Evolutionary conservation across 1,140 invertebrate genomes (phyloP).

Genomic region (Leguminivora glycinivorella): DNA sequence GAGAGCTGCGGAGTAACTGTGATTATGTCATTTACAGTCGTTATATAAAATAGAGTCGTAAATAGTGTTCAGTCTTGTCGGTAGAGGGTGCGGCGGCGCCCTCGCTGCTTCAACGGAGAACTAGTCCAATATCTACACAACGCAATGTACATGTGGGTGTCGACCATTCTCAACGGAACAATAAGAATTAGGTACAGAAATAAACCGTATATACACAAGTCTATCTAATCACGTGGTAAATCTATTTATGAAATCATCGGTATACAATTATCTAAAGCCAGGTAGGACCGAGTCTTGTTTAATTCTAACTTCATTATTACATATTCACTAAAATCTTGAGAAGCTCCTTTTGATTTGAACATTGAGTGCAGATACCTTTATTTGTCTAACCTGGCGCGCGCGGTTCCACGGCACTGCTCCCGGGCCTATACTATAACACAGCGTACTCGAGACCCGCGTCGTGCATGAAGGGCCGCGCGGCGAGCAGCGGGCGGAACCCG

Average conservation of each 20-base stretch:
- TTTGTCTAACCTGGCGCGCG: slow-evolving; percentile 76
- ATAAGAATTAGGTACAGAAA: slow-evolving; percentile 50
- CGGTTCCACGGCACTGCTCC: slow-evolving; percentile 45
- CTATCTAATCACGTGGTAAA: slow-evolving; percentile 50
- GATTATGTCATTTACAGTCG: slow-evolving; percentile 69
- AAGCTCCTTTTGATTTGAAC: slow-evolving; percentile 79
- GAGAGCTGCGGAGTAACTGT: slow-evolving; percentile 53
- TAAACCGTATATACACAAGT: slow-evolving; percentile 57
- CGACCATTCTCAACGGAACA: slow-evolving; percentile 45
- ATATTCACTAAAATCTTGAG: slow-evolving; percentile 75
- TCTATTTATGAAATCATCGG: slow-evolving; percentile 68
- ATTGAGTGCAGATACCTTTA: slow-evolving; percentile 76
- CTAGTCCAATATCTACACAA: slow-evolving; percentile 16
- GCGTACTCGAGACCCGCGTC: not conserved
- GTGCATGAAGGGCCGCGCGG: not conserved
- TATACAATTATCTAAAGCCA: slow-evolving; percentile 79
- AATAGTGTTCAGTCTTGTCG: slow-evolving; percentile 78
- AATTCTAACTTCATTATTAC: slow-evolving; percentile 70
- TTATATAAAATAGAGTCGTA: slow-evolving; percentile 77
- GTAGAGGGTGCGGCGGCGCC: slow-evolving; percentile 53
- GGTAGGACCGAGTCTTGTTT: slow-evolving; percentile 67
- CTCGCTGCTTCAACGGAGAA: slow-evolving; percentile 19
- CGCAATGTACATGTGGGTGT: not conserved
- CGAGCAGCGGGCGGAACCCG: not conserved
- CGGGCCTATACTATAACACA: not conserved